phyloP scores from a whole-genome alignment of 2,888 invertebrate genomes.

The Harpalus rubripes region DNA sequence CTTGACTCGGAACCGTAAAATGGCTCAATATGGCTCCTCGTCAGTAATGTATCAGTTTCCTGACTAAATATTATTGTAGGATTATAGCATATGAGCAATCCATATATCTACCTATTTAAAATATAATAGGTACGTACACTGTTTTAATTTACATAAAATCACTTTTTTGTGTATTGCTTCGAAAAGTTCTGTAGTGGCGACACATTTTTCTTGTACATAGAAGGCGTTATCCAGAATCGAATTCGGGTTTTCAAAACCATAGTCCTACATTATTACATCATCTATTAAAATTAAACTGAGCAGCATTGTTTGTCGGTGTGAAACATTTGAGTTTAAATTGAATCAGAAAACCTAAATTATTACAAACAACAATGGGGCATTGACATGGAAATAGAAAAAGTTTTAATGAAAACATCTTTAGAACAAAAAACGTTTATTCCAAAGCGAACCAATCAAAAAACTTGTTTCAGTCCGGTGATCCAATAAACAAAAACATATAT shows the following conservation, averaged over 20 bases:
- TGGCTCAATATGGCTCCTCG: no score
- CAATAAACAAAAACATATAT: slow-evolving; percentile 56
- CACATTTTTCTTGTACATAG: not conserved
- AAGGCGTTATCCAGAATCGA: not conserved
- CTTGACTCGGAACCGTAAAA: no score
- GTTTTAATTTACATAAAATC: no score
- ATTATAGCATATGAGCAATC: no score
- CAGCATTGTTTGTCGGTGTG: not conserved
- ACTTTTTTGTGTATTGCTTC: not conserved
- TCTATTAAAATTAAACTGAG: not conserved
- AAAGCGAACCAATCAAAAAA: slow-evolving; percentile 32
- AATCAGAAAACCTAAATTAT: not conserved
- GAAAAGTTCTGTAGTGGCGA: not conserved
- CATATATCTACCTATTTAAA: no score
- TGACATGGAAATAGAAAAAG: slow-evolving; percentile 35
- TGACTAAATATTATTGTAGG: no score
- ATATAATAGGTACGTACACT: no score
- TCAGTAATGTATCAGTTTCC: no score
- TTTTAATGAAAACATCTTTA: slow-evolving; percentile 23
- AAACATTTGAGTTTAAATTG: not conserved
- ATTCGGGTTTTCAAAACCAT: not conserved
- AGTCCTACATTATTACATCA: not conserved
- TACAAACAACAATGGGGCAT: not conserved
- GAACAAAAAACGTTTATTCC: slow-evolving; percentile 38
- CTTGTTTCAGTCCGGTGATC: slow-evolving; percentile 22